Base-by-base conservation (phyloP, 2,113 vertebrate genomes). In the Collichthys lucidus region DNA sequence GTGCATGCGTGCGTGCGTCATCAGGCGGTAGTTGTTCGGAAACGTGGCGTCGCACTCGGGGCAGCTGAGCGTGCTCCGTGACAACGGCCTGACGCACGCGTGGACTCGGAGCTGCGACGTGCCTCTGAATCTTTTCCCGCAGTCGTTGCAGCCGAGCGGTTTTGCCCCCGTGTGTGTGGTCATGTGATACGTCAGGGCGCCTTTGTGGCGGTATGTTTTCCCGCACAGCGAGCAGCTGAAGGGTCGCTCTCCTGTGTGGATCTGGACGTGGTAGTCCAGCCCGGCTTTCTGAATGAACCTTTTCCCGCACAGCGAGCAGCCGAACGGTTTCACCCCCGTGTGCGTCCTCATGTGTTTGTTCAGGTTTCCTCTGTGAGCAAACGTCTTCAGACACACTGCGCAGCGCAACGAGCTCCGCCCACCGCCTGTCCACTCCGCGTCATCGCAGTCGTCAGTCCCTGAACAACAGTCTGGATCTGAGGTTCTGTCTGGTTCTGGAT, bases 1-100 rank as follows among this genome's bases (percentile, higher is more conserved):
- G 1, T 86, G 85, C n/a, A 65, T 72, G n/a, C 49, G 68, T 35
- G 47, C 40, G 62, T 87, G 85, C 0, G 31, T 47, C 24, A 9
- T 20, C 42, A 87, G 56, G 0, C 67, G 49, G 16, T 65, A 46
- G 0, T 52, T 68, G 44, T 76, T 67, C 0, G 77, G 29, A 59
- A 80, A 83, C 0, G 50, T 77, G 6, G 35, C 19, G 0, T 52
- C 62, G 11, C 85, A 87, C 2, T 80, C 62, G 0, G 61, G 35
- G 2, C 85, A 83, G 55, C 20, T 80, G 20, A 68, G 42, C 1
- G 62, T 47, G 20, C 44, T 29, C 29, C 16, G 46, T 5, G 62
- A 11, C 19, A 9, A 11, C 3, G 31, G 31, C 2, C 1, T 0
- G 0, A 31, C 8, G 16, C 74, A 83, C 22, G 20, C 77, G 1